Evolutionary conservation across 2,797 vertebrate species (phyloP), one percentile per base, ranked within the genome.

Genomic region (Poeciliopsis infans): DNA sequence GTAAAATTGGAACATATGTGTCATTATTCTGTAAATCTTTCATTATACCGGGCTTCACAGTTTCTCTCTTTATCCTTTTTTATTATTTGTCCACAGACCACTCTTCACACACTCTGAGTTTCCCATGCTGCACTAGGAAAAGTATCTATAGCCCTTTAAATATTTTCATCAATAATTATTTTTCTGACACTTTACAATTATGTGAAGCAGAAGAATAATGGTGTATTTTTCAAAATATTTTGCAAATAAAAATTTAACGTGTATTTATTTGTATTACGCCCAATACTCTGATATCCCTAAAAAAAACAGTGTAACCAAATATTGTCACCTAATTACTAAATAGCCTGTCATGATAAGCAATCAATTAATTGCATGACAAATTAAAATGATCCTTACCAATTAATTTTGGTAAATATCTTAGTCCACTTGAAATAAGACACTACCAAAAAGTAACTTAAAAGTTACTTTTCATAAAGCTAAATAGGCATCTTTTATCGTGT

Each of bases 21-120:
- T 93, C 90, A 93, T 94, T 94, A 94, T 88, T 89, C 82, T 72
- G 77, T 87, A 79, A 85, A 81, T 95, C 95, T 96, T 96, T 97
- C 95, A 91, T 90, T 83, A 86, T 66, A 41, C 71, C 20, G 3
- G 28, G 51, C 83, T 88, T 46, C 69, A 39, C 77, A 43, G 23
- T 76, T 83, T 81, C 78, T 66, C 59, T 15, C 74, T 76, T 74
- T 33, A 66, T 76, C 68, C 18, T 47, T 66, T 77, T 83, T 86
- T n/a, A 53, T 53, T 53, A 53, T 41, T 68, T 39, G 5, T 39
- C 36, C 77, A 83, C 77, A 81, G 69, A 7, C 68, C 31, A 20
- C 66, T 74, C 36, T 33, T 76, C 53, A 55, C 69, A 75, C 51
- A 73, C 82, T 78, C 71, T 74, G 75, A 73, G 78, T 39, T 47